These are phyloP conservation scores for Lithophane ornitopus DNA, from an alignment of 2,888 invertebrate species.

Conservation along the genomic window DNA sequence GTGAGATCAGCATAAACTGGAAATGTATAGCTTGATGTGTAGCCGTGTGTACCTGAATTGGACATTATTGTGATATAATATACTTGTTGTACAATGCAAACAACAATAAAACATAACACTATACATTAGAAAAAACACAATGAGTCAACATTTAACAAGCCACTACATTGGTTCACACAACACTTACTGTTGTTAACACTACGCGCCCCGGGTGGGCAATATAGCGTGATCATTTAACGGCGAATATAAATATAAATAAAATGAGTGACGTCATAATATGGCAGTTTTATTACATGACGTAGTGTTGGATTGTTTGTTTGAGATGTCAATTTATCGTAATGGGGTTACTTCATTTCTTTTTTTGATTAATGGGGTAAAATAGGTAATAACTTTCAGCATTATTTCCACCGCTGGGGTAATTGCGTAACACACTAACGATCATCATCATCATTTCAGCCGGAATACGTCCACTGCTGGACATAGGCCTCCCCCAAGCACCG, in stretches of 20 bases:
- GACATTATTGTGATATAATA: neutral
- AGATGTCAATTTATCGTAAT: neutral
- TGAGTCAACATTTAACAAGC: slow-evolving; percentile 24
- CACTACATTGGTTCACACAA: slow-evolving; percentile 9
- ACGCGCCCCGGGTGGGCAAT: slow-evolving; percentile 38
- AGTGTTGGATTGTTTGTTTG: slow-evolving; percentile 4
- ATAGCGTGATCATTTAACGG: slow-evolving; percentile 20
- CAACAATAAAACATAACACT: neutral
- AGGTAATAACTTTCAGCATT: neutral
- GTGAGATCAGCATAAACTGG: too few relatives aligned
- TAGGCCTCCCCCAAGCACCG: too few relatives aligned
- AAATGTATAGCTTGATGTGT: too few relatives aligned
- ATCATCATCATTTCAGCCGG: too few relatives aligned
- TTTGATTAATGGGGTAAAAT: neutral
- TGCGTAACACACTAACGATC: neutral
- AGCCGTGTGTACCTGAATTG: too few relatives aligned
- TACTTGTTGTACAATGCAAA: neutral
- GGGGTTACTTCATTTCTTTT: neutral
- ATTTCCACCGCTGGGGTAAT: neutral
- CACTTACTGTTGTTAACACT: slow-evolving; percentile 17
- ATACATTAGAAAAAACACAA: neutral
- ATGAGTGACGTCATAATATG: slow-evolving; percentile 33
- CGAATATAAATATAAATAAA: slow-evolving; percentile 44
- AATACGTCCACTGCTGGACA: too few relatives aligned
- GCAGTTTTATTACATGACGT: slow-evolving; percentile 27